Percentiles rank a stretch among this genome's conserved stretches.
phyloP scores from a whole-genome alignment of 2,888 invertebrate genomes.

The Liodrosophila aerea region DNA sequence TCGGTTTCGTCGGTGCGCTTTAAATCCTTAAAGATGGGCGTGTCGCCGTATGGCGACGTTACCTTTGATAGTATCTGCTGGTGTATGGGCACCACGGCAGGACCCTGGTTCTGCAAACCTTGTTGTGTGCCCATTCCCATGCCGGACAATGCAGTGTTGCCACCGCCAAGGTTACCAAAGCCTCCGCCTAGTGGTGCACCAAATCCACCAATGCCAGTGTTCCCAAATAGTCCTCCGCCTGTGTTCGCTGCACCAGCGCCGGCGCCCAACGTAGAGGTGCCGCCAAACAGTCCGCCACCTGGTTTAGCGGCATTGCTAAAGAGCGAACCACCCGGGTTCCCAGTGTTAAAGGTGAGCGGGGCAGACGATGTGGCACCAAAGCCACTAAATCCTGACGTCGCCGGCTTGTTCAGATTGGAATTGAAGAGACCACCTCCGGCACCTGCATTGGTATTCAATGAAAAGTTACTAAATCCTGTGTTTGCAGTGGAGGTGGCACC shows the following conservation, averaged over 20 bases:
- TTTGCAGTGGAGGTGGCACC: constrained; percentile 76
- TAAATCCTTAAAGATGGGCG: constrained; percentile 91
- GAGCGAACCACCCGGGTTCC: constrained; percentile 78
- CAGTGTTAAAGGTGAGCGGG: constrained; percentile 81
- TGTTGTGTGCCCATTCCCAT: constrained; percentile 59
- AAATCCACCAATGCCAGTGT: constrained; percentile 70
- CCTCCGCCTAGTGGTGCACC: constrained; percentile 59
- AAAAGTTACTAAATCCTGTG: constrained; percentile 78
- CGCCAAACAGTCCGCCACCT: constrained; percentile 82
- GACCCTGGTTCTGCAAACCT: constrained; percentile 70
- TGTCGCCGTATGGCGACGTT: constrained; percentile 93
- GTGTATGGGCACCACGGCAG: constrained; percentile 83
- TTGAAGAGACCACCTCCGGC: constrained; percentile 79
- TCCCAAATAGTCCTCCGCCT: constrained; percentile 83
- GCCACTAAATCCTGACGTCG: constrained; percentile 84
- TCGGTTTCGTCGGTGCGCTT: constrained; percentile 84
- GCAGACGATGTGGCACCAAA: constrained; percentile 83
- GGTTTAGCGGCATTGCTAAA: constrained; percentile 83
- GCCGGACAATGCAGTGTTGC: constrained; percentile 40
- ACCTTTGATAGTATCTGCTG: constrained; percentile 90
- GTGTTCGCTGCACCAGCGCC: constrained; percentile 23
- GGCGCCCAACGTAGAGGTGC: constrained; percentile 49
- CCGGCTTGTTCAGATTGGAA: constrained; percentile 81
- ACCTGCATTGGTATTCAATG: constrained; percentile 59
- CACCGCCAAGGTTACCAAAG: constrained; percentile 43